phyloP scores from a whole-genome alignment of 2,113 vertebrate genomes.

The Chauna torquata region DNA sequence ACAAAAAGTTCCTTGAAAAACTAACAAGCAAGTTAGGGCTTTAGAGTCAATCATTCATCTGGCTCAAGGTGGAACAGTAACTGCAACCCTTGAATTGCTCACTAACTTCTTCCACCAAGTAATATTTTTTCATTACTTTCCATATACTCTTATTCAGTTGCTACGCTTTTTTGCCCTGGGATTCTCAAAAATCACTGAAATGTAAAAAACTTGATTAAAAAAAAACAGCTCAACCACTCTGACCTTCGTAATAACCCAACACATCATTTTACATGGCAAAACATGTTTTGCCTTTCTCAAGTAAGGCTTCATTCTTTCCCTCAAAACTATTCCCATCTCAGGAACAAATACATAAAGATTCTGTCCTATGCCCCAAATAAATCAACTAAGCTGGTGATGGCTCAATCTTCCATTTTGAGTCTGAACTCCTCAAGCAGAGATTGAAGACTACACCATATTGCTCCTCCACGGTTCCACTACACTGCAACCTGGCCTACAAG shows the following conservation, averaged over 20 bases:
- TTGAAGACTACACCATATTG: neutral
- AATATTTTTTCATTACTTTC: neutral
- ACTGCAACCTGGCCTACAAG: neutral
- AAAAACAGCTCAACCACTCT: neutral
- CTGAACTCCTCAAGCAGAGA: neutral
- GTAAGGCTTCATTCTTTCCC: neutral
- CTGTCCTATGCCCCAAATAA: neutral
- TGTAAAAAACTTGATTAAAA: neutral
- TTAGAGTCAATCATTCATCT: neutral
- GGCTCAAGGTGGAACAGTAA: neutral
- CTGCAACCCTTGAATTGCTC: neutral
- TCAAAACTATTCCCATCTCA: neutral
- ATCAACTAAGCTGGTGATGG: neutral
- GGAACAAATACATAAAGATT: neutral
- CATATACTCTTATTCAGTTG: neutral
- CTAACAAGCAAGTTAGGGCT: neutral
- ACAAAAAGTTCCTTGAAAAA: neutral
- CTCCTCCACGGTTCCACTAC: neutral
- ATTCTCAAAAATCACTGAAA: neutral
- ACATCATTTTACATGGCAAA: rapidly evolving
- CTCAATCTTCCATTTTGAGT: neutral
- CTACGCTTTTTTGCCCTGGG: neutral
- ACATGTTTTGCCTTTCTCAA: neutral
- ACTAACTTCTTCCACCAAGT: neutral
- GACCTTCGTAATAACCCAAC: neutral